Conservation (phyloP, 2,888 invertebrate genomes). For the Rhorus exstirpatorius region DNA sequence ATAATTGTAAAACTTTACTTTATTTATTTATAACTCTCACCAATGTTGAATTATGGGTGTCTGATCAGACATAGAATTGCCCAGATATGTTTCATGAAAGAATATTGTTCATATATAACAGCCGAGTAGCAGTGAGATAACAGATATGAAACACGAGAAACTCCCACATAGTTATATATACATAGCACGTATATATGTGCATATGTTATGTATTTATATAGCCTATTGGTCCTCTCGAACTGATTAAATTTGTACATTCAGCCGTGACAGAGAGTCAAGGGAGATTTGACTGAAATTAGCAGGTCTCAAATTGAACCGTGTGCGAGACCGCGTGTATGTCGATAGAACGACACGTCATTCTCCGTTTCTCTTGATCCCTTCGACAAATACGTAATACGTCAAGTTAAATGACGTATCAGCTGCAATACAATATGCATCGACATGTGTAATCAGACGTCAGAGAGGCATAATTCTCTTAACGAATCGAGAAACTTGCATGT, state of each 20-base stretch:
- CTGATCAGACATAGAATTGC: neutral
- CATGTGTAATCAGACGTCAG: slow-evolving; percentile 1
- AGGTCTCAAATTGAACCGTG: slow-evolving; percentile 32
- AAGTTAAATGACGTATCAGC: neutral
- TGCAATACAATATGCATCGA: neutral
- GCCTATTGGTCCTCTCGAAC: slow-evolving; percentile 40
- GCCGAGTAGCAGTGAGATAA: slow-evolving; percentile 3
- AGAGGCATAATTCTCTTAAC: neutral
- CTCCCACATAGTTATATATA: neutral
- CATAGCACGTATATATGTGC: neutral
- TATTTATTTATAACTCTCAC: too few relatives aligned
- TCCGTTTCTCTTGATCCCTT: slow-evolving; percentile 1
- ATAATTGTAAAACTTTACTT: too few relatives aligned
- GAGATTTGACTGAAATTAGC: slow-evolving; percentile 42
- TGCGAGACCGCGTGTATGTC: neutral
- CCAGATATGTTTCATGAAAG: neutral
- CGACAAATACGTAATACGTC: neutral
- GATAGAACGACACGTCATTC: neutral
- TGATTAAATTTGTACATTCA: slow-evolving; percentile 60
- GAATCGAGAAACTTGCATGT: neutral
- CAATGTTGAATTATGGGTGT: neutral
- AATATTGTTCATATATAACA: neutral
- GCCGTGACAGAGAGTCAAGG: slow-evolving; percentile 40
- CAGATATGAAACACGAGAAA: slow-evolving; percentile 27
- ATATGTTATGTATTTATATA: slow-evolving; percentile 14